These are phyloP conservation scores for Monodelphis domestica DNA, from an alignment of 2,797 vertebrate genomes.

Conservation along the genomic window DNA sequence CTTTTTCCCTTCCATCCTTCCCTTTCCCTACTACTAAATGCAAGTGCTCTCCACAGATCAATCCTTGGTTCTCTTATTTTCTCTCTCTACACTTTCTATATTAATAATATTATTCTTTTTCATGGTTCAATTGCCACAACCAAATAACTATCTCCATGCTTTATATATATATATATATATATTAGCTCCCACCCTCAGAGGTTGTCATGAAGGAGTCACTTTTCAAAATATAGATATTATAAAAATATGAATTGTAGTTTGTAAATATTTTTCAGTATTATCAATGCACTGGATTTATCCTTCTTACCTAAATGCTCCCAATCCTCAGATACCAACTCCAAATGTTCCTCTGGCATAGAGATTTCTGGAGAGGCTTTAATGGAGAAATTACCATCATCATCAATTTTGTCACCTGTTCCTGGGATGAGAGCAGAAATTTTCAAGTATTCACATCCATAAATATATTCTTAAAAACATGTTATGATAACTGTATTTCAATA, in stretches of 20 bases:
- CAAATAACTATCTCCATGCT: too few relatives aligned
- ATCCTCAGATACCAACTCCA: constrained; percentile 13
- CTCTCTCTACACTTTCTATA: too few relatives aligned
- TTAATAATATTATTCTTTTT: too few relatives aligned
- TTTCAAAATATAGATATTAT: neutral
- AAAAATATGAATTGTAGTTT: neutral
- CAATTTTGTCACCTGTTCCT: constrained; percentile 41
- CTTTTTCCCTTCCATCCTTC: too few relatives aligned
- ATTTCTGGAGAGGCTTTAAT: constrained; percentile 28
- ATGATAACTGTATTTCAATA: neutral
- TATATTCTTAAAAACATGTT: neutral
- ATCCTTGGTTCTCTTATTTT: too few relatives aligned
- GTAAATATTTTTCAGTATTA: neutral
- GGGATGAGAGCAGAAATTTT: constrained; percentile 9
- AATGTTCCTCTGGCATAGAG: constrained; percentile 28
- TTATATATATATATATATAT: too few relatives aligned
- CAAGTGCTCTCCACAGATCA: too few relatives aligned
- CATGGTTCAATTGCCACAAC: too few relatives aligned
- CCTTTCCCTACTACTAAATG: too few relatives aligned
- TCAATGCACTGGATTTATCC: constrained; percentile 11
- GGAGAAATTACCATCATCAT: constrained; percentile 40
- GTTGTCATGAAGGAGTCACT: neutral
- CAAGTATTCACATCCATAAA: neutral
- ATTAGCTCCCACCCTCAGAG: neutral
- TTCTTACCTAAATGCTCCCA: neutral